Base-by-base conservation (phyloP, 2,113 vertebrate genomes). In the Oenanthe oenanthe region DNA sequence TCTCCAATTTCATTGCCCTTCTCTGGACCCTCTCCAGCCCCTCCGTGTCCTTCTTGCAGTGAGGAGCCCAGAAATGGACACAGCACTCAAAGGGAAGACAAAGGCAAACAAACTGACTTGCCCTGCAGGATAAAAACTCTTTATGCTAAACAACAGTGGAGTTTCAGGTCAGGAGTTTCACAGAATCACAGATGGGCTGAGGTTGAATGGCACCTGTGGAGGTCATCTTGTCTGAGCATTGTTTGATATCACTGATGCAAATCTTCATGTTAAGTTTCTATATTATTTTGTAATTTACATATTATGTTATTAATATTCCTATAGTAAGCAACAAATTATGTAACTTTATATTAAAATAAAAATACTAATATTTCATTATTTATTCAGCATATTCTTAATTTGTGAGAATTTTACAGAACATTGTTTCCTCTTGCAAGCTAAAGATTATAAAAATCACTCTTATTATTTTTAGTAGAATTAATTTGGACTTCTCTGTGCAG, bases 51-150 rank as follows among this genome's bases (percentile, higher is more conserved):
- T 48, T 15, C 21, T 17, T 66, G 51, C 13, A 7, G 14, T 29
- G 45, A n/a, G 32, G 1, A 10, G 9, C 26, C 16, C 36, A 38
- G 32, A 45, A 45, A 43, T 12, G 19, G 28, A 10, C 38, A 38
- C 19, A 38, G 10, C 0, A 7, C 18, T 51, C 1, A 0, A 66
- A 66, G 28, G 20, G 6, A 29, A 45, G 13, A 13, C 2, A 45
- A 53, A 73, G 9, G 12, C 31, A 86, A 81, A 57, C 9, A 75
- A 61, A 48, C 4, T 26, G 31, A n/a, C 32, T 84, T 36, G 8
- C 2, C 1, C n/a, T 28, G 18, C 45, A 68, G 25, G 13, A 28
- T 60, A 43, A 24, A 54, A 61, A 6, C 31, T 28, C 54, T 36
- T 80, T 22, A 3, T 3, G 1, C 29, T 71, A 61, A 67, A 76